Evolutionary conservation across 2,888 invertebrate species (phyloP).

Genomic region (Lysandra bellargus): DNA sequence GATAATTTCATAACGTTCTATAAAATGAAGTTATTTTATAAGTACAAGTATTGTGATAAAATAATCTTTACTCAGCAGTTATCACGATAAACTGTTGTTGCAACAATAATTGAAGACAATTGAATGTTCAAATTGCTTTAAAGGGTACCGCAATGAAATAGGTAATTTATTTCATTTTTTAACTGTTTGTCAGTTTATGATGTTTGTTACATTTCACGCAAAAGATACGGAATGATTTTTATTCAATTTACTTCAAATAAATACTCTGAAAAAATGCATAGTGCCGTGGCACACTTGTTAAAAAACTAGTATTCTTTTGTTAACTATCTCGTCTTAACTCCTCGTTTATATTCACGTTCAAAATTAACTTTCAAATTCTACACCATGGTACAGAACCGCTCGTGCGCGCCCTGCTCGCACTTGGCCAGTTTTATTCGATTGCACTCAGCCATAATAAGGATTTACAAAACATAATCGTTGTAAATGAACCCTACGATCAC

Average conservation of each 20-base stretch:
- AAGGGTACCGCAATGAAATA: background rate
- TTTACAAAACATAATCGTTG: conserved; percentile 66
- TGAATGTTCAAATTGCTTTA: conserved; percentile 65
- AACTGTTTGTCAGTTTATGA: too few species aligned
- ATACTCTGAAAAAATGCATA: too few species aligned
- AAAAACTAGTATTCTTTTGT: too few species aligned
- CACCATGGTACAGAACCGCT: background rate
- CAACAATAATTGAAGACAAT: conserved; percentile 62
- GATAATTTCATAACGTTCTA: background rate
- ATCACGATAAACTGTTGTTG: conserved; percentile 53
- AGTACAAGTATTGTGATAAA: conserved; percentile 25
- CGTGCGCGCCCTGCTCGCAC: background rate
- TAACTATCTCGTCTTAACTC: too few species aligned
- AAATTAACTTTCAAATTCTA: too few species aligned
- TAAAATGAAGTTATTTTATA: background rate
- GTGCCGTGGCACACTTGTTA: too few species aligned
- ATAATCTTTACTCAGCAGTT: conserved; percentile 43
- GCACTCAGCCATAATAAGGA: conserved; percentile 59
- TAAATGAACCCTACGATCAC: conserved; percentile 61
- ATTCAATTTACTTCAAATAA: too few species aligned
- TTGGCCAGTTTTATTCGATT: conserved; percentile 50
- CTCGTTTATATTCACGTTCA: too few species aligned
- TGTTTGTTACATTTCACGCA: too few species aligned
- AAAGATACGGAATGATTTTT: too few species aligned
- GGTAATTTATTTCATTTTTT: too few species aligned